A percentile compares a stretch with the other conserved stretches of the same genome.
These are phyloP conservation scores for Papilio glaucus DNA, from an alignment of 1,140 invertebrate genomes.

Conservation along the genomic window DNA sequence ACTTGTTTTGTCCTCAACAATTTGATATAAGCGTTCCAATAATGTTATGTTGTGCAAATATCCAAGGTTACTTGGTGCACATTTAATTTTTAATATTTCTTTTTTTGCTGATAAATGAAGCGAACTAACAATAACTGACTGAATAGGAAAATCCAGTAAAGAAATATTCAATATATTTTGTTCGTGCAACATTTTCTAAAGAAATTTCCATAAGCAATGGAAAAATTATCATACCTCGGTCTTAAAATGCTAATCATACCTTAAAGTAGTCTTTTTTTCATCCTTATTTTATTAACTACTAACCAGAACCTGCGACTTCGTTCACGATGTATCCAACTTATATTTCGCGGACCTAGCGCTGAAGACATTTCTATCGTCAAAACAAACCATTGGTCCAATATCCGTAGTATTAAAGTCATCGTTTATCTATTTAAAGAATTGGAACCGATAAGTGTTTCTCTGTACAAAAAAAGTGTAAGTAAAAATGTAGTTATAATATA, in stretches of 20 bases:
- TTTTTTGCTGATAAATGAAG: background rate
- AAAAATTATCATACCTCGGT: background rate
- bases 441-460: too few species aligned
- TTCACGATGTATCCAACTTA: too few species aligned
- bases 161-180: slow-evolving; percentile 8
- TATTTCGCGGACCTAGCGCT: too few species aligned
- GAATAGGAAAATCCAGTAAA: background rate
- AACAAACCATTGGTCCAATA: too few species aligned
- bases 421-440: too few species aligned
- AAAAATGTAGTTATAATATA: too few species aligned
- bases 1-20: background rate
- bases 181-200: background rate
- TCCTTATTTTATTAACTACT: too few species aligned
- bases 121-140: slow-evolving; percentile 13
- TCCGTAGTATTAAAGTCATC: too few species aligned
- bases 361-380: too few species aligned
- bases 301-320: too few species aligned
- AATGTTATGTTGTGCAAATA: background rate
- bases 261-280: background rate
- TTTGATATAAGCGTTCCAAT: background rate
- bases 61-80: background rate
- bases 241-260: background rate
- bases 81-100: background rate
- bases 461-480: too few species aligned
- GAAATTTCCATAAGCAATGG: slow-evolving; percentile 16